Conservation (phyloP, 2,797 vertebrate species). For the Acrocephalus scirpaceus region DNA sequence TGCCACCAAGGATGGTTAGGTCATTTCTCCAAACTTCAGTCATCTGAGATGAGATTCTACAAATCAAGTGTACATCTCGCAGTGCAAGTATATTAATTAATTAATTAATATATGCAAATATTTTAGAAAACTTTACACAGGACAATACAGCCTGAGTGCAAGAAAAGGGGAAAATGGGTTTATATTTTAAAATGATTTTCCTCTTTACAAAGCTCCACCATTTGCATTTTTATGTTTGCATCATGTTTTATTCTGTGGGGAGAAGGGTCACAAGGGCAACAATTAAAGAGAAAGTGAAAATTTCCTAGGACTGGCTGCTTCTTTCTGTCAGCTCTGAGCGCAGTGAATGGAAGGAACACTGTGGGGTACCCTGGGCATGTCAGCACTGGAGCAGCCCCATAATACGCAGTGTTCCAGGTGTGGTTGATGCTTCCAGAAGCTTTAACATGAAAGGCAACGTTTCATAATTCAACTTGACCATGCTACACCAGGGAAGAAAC, state of each 20-base stretch:
- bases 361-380: background rate
- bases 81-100: background rate
- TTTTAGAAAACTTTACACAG: background rate
- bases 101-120: background rate
- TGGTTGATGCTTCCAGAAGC: background rate
- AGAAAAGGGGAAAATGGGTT: background rate
- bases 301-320: background rate
- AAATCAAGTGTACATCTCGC: background rate
- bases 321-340: background rate
- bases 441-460: background rate
- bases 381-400: background rate
- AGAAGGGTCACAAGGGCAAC: background rate
- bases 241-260: background rate
- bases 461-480: background rate
- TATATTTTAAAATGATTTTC: background rate
- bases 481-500: background rate
- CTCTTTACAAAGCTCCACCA: background rate
- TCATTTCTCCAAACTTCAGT: background rate
- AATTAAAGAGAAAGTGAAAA: background rate
- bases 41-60: background rate
- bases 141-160: background rate
- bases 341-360: background rate
- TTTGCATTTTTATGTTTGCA: background rate
- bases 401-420: background rate
- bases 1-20: fast-evolving